Conservation (phyloP, 2,888 invertebrate species). For the Sycophila texana region DNA sequence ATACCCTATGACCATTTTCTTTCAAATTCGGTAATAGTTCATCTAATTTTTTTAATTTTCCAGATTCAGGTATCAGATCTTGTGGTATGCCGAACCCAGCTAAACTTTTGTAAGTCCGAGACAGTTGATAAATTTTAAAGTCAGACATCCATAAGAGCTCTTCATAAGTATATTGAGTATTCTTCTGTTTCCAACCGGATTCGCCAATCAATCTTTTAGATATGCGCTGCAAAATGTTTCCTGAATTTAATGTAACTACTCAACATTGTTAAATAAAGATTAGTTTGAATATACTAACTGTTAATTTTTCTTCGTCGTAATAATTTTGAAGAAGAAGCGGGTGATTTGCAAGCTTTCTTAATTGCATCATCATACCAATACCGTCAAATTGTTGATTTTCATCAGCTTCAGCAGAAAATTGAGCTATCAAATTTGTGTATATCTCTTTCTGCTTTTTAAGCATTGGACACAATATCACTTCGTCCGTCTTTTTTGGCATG, state of each 20-base stretch:
- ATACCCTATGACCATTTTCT: constrained; percentile 85
- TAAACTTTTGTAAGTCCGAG: constrained; percentile 82
- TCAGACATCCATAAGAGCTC: constrained; percentile 93
- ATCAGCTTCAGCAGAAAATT: constrained; percentile 70
- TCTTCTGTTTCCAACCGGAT: constrained; percentile 85
- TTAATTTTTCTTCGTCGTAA: constrained; percentile 81
- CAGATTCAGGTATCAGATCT: constrained; percentile 86
- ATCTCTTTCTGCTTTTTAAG: constrained; percentile 83
- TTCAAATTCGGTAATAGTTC: constrained; percentile 85
- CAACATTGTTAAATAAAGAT: background rate
- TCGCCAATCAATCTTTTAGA: constrained; percentile 83
- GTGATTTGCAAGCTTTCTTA: constrained; percentile 96
- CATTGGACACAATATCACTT: constrained; percentile 83
- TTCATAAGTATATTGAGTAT: constrained; percentile 87
- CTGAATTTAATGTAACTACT: constrained; percentile 2
- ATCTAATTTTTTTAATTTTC: constrained; percentile 91
- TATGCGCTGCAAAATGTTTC: constrained; percentile 77
- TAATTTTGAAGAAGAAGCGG: constrained; percentile 88
- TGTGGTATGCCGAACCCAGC: constrained; percentile 81
- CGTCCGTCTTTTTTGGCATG: constrained; percentile 89
- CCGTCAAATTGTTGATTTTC: constrained; percentile 68
- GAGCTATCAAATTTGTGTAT: constrained; percentile 84
- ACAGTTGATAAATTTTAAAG: constrained; percentile 91
- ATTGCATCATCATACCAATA: constrained; percentile 89
- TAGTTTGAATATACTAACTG: constrained; percentile 62